Conservation (phyloP, 2,113 vertebrate species). For the Pteruthius melanotis region DNA sequence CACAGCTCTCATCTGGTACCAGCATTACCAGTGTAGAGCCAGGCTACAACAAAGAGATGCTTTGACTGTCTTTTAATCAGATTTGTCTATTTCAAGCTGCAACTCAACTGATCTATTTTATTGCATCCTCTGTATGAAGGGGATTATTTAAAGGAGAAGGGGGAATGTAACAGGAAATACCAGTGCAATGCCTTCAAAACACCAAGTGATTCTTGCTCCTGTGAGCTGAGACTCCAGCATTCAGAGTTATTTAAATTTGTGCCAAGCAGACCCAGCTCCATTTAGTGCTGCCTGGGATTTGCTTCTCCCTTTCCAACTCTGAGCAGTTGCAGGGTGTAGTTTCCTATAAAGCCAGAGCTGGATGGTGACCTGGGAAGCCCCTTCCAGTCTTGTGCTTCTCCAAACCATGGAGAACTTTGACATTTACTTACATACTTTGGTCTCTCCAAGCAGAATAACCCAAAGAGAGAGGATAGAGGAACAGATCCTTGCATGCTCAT, state of each 20-base stretch:
- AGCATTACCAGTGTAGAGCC: background rate
- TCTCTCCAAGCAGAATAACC: background rate
- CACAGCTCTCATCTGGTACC: background rate
- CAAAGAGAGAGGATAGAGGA: background rate
- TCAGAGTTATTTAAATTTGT: background rate
- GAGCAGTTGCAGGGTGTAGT: background rate
- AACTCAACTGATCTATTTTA: constrained; percentile 25
- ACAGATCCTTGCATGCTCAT: background rate
- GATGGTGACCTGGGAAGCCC: background rate
- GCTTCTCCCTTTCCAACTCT: background rate
- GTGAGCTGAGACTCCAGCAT: background rate
- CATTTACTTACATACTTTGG: background rate
- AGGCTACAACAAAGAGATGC: background rate
- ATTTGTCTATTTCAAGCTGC: constrained; percentile 46
- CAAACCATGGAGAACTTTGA: background rate
- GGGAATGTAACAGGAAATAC: background rate
- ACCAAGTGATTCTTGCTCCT: background rate
- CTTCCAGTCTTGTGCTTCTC: background rate
- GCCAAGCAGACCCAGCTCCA: background rate
- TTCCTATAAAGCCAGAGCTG: background rate
- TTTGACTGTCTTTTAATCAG: background rate
- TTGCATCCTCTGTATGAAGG: background rate
- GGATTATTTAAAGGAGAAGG: constrained; percentile 20
- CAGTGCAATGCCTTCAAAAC: background rate
- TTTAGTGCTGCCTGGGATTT: background rate